Base-by-base conservation (phyloP, 2,113 vertebrate genomes). In the Odobenus rosmarus region DNA sequence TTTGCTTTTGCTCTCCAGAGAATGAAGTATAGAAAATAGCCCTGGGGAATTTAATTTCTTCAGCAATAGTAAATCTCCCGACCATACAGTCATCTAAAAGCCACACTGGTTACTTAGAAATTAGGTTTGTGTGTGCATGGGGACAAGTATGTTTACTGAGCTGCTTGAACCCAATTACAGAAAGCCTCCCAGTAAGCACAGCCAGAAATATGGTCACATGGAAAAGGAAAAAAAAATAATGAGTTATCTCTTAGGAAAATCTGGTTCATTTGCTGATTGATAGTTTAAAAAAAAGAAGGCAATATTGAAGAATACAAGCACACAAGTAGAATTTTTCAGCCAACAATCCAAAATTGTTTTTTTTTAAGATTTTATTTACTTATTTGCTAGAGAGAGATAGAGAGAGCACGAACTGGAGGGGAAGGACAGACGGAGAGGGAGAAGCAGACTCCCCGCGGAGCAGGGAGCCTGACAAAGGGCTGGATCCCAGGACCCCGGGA, bases 181-280 rank as follows among this genome's bases (percentile, higher is more conserved):
- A 87, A 86, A 90, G 74, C 3, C 51, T 14, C 69, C 94, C 67
- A 97, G 61, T 61, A 96, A 96, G 61, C 16, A 76, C n/a, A 93
- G 69, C 3, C 57, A 95, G 95, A 96, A 89, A 95, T 72, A 87
- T 23, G 51, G 83, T 84, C 87, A 84, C 4, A 84, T 90, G 51
- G 19, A 79, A 92, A 93, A 92, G 57, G 69, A 92, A 81, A 83
- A 62, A 62, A 77, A 98, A 96, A 90, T 95, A 96, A 95, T 82
- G 87, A 88, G n/a, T 5, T 64, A 51, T 64, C 51, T 96, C 62
- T 88, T 71, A 39, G n/a, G 80, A 74, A n/a, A 88, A 16, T n/a
- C 46, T 67, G 39, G 5, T 87, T 96, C 93, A 90, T 90, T 80
- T 88, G 55, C 39, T 87, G 42, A 90, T 14, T 7, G 33, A 57